Evolutionary conservation across 2,888 invertebrate species (phyloP), one percentile per base, ranked within the genome.

Genomic region (Ischnura elegans): DNA sequence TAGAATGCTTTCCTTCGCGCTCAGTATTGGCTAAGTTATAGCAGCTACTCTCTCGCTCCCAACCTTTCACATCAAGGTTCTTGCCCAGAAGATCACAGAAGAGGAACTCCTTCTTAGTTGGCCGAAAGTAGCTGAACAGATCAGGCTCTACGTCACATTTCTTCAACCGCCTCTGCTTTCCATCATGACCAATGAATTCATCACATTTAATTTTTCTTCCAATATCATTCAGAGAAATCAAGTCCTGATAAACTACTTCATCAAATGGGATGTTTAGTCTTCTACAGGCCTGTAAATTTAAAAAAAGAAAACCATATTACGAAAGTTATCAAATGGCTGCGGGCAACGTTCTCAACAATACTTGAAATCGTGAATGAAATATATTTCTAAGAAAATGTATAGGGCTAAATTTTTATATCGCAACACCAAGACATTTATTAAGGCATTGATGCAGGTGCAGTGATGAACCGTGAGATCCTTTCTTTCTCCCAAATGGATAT

Each of bases 211-310:
- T 29, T 90, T 42, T 43, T 10, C 8, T 61, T 6, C 19, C 16
- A 10, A 36, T 19, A 25, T 61, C 61, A n/a, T 45, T 90, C 61
- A 90, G 45, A n/a, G 90, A 61, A 45, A 90, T 66, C 13, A 90
- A 43, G n/a, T 61, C 90, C 8, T 36, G 90, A 43, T 90, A 90
- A 16, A 90, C 21, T 2, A 90, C 45, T 25, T 90, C 90, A 25
- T 90, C 61, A 66, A 90, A 90, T 8, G 90, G 90, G n/a, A 90
- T 61, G 47, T 90, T 90, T 25, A 90, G 61, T 43, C 61, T 66
- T n/a, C 66, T 90, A 0, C 43, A 43, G 25, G 61, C 90, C 90
- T 90, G 43, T 2, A 90, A 66, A 61, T 29, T 42, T n/a, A 61
- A 45, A n/a, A 36, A 0, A 76, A 36, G 13, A 16, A n/a, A n/a